Conservation (phyloP, 1,140 invertebrate genomes). For the Zaprionus ghesquierei region DNA sequence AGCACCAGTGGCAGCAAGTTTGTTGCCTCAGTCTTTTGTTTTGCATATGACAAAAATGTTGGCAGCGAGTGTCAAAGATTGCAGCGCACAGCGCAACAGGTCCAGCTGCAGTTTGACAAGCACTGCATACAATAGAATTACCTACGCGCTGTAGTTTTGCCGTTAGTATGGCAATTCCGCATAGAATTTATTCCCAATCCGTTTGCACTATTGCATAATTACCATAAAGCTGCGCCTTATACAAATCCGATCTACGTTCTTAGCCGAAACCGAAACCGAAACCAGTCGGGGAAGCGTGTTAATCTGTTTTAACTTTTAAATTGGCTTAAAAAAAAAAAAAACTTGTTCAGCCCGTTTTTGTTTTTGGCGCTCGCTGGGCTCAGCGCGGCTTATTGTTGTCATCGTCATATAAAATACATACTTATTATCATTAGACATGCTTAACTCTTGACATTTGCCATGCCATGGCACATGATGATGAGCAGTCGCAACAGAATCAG, state of each 20-base stretch:
- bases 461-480: conserved; percentile 31
- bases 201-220: not conserved
- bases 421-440: conserved; percentile 48
- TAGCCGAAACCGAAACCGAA: not conserved
- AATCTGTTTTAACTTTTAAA: conserved; percentile 6
- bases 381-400: conserved; percentile 39
- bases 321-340: conserved; percentile 3
- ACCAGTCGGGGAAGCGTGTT: conserved; percentile 1
- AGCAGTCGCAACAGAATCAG: not conserved
- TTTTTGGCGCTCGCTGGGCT: conserved; percentile 20
- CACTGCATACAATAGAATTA: not conserved
- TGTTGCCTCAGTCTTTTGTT: conserved; percentile 69
- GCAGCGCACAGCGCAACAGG: not conserved
- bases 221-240: not conserved
- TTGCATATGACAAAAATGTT: conserved; percentile 67
- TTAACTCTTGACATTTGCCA: conserved; percentile 63
- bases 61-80: conserved; percentile 36
- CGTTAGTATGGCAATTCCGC: not conserved
- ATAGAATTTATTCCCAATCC: not conserved
- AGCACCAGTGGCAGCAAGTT: conserved; percentile 35
- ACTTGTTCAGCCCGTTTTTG: conserved; percentile 38
- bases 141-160: conserved; percentile 2
- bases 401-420: conserved; percentile 40
- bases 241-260: not conserved
- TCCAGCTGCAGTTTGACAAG: not conserved